phyloP scores from a whole-genome alignment of 2,888 invertebrate genomes.

The Tanypteryx hageni region DNA sequence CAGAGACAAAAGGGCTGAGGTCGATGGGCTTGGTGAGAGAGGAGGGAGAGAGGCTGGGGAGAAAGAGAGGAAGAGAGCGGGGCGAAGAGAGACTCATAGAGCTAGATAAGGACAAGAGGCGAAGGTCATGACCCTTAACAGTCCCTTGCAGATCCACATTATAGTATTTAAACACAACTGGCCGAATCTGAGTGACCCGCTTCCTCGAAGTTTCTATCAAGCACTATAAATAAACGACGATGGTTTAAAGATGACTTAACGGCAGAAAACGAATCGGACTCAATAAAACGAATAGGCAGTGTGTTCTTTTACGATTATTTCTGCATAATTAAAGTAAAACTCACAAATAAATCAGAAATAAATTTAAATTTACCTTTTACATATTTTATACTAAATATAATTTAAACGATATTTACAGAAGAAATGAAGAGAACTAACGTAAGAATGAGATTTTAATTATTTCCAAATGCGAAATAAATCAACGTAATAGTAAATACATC shows the following conservation, averaged over 20 bases:
- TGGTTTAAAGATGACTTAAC: neutral
- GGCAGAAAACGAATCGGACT: neutral
- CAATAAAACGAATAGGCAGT: no score
- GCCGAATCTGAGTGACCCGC: conserved; percentile 48
- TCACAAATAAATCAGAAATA: no score
- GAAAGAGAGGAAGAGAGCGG: neutral
- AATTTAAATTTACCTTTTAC: no score
- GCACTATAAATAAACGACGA: neutral
- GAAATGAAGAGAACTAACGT: no score
- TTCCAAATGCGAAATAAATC: no score
- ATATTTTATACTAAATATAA: no score
- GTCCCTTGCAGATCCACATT: conserved; percentile 21
- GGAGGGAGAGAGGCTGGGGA: neutral
- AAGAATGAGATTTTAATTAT: no score
- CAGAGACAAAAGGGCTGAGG: conserved; percentile 47
- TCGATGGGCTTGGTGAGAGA: conserved; percentile 33
- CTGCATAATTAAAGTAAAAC: no score
- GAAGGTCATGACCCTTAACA: conserved; percentile 62
- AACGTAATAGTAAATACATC: no score
- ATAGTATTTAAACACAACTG: conserved; percentile 34
- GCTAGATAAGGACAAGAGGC: conserved; percentile 44
- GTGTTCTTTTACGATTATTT: no score
- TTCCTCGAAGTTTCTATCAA: conserved; percentile 24
- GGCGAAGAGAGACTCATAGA: conserved; percentile 22
- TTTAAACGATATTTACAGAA: no score